These are phyloP conservation scores for Cremastinae sp. DNA, from an alignment of 2,888 invertebrate genomes.

Conservation along the genomic window DNA sequence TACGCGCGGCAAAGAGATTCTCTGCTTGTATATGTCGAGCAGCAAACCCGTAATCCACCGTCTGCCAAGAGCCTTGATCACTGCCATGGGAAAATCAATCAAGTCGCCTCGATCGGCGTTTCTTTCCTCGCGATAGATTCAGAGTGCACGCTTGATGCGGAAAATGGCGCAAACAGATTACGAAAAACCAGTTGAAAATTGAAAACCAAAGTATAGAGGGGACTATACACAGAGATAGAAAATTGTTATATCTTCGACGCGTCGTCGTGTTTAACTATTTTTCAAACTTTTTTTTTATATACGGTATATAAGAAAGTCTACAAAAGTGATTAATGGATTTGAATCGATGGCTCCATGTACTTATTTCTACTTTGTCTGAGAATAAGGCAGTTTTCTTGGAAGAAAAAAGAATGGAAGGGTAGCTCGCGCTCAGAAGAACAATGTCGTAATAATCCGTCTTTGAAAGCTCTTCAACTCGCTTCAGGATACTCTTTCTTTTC, in stretches of 20 bases:
- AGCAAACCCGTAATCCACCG: constrained; percentile 24
- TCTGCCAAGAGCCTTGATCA: background rate
- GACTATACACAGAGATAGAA: too few species aligned
- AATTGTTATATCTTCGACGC: too few species aligned
- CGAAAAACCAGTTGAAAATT: too few species aligned
- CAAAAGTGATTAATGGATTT: too few species aligned
- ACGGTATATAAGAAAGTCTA: too few species aligned
- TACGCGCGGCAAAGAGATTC: constrained; percentile 9
- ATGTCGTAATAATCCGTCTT: constrained; percentile 44
- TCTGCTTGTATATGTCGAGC: background rate
- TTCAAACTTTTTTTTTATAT: too few species aligned
- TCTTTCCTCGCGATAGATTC: background rate
- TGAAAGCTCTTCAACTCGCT: constrained; percentile 17
- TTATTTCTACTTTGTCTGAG: constrained; percentile 3
- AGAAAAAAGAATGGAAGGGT: constrained; percentile 42
- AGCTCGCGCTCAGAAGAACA: constrained; percentile 29
- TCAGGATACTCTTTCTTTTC: background rate
- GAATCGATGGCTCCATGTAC: background rate
- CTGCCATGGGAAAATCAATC: constrained; percentile 1
- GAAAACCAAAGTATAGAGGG: too few species aligned
- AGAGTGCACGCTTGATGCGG: background rate
- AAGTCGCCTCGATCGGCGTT: background rate
- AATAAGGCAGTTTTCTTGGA: constrained; percentile 28
- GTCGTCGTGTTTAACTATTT: too few species aligned
- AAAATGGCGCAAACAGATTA: too few species aligned